Evolutionary conservation across 2,888 invertebrate species (phyloP), one percentile per base, ranked within the genome.

Genomic region (Alloscopus bannaensis): DNA sequence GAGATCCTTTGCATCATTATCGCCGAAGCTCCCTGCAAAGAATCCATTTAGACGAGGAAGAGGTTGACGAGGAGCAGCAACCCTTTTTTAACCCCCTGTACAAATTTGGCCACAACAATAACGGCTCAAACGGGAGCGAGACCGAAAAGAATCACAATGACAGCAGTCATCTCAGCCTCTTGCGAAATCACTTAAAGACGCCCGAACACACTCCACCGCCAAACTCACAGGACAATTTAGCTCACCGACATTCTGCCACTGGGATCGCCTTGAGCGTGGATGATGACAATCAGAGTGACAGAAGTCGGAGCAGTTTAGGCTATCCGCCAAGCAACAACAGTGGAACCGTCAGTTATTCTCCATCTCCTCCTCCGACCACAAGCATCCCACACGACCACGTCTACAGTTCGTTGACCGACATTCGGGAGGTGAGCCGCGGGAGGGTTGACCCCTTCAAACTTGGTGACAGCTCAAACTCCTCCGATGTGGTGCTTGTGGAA

Each of bases 401-500:
- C 62, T 79, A 81, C 50, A 79, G 75, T 31, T 79, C 79, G 2
- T 42, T 79, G 47, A 81, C 79, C 52, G 81, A 81, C 55, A 76
- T 81, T 71, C 70, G 70, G 22, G 65, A 78, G 40, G 68, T 50
- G 6, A 64, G 47, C n/a, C 22, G 62, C 28, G 64, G 77, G 22
- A 60, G 80, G 36, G 29, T 73, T 42, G 69, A 72, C 45, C 69
- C 80, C 4, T 69, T 69, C 26, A 73, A 60, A 36, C 55, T 70
- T 22, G 70, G 55, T 13, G 77, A 70, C 29, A 57, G 22, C 26
- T 31, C 57, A 16, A 55, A 55, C 2, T 62, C 64, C n/a, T 70
- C 77, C 24, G 82, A 84, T 24, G 83, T 83, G 16, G 83, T 85
- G 18, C 72, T 85, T 6, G 85, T 85, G 22, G 84, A 85, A 72